Conservation (phyloP, 2,888 invertebrate species). For the Lycaena phlaeas region DNA sequence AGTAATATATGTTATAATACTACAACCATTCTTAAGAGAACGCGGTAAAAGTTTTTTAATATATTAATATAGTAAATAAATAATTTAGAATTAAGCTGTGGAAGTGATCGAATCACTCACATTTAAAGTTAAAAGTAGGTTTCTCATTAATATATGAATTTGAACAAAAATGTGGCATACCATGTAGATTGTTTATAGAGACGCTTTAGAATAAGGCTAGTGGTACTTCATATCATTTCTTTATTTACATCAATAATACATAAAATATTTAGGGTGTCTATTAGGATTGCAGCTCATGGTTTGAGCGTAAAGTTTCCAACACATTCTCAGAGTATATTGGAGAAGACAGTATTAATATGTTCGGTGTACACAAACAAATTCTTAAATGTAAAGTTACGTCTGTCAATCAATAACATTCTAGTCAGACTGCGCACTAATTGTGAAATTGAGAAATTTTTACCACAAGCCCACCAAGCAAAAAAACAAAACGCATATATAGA, state of each 20-base stretch:
- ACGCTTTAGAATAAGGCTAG: neutral
- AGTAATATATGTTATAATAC: neutral
- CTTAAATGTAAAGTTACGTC: too few relatives aligned
- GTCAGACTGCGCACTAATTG: neutral
- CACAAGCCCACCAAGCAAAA: too few relatives aligned
- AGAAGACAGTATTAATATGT: neutral
- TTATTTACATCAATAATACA: constrained; percentile 5
- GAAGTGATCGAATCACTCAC: constrained; percentile 8
- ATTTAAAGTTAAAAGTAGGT: constrained; percentile 3
- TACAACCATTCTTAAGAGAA: neutral
- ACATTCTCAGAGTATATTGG: neutral
- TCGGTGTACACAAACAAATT: too few relatives aligned
- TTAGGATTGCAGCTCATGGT: neutral
- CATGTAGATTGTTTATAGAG: constrained; percentile 1
- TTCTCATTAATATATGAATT: neutral
- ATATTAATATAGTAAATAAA: constrained; percentile 1
- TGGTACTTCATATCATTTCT: constrained; percentile 5
- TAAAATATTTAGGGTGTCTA: constrained; percentile 1
- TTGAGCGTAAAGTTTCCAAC: neutral
- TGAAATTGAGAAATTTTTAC: too few relatives aligned
- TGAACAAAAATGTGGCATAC: constrained; percentile 9
- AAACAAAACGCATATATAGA: too few relatives aligned
- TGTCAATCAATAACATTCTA: too few relatives aligned
- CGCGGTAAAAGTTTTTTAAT: constrained; percentile 1
- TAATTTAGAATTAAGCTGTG: constrained; percentile 7